phyloP scores from a whole-genome alignment of 2,113 vertebrate species.

The Illadopsis cleaveri region DNA sequence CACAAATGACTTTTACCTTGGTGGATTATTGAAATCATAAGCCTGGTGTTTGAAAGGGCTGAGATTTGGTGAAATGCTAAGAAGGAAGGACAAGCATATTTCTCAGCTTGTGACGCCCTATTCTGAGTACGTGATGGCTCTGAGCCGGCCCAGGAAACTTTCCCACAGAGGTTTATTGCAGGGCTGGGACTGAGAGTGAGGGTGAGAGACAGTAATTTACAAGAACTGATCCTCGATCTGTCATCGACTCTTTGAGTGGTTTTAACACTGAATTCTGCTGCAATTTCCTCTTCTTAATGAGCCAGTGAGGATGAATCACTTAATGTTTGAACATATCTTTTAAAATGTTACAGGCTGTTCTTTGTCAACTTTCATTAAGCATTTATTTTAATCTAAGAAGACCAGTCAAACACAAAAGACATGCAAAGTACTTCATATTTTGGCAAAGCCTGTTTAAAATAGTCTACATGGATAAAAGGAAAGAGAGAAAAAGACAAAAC shows the following conservation, averaged over 20 bases:
- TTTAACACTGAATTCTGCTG: constrained; percentile 52
- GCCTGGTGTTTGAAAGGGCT: neutral
- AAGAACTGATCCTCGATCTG: constrained; percentile 50
- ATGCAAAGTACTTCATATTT: neutral
- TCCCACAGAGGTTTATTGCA: constrained; percentile 12
- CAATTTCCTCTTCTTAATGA: constrained; percentile 61
- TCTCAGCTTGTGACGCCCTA: neutral
- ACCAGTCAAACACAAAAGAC: constrained; percentile 25
- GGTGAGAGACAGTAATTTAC: constrained; percentile 43
- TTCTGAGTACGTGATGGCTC: neutral
- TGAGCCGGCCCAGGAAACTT: constrained; percentile 17
- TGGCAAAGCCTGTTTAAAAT: neutral
- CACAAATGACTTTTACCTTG: neutral
- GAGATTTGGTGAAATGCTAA: neutral
- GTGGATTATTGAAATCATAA: constrained; percentile 2
- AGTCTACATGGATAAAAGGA: neutral
- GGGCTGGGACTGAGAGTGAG: constrained; percentile 8
- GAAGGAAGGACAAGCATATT: neutral
- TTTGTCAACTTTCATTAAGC: constrained; percentile 40
- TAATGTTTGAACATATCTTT: constrained; percentile 50
- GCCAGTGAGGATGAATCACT: constrained; percentile 48
- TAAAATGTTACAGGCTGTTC: constrained; percentile 54
- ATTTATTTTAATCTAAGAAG: constrained; percentile 55
- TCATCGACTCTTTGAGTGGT: constrained; percentile 45
- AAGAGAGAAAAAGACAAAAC: neutral